phyloP scores from a whole-genome alignment of 2,113 vertebrate species.

The Rhynchomys soricoides region DNA sequence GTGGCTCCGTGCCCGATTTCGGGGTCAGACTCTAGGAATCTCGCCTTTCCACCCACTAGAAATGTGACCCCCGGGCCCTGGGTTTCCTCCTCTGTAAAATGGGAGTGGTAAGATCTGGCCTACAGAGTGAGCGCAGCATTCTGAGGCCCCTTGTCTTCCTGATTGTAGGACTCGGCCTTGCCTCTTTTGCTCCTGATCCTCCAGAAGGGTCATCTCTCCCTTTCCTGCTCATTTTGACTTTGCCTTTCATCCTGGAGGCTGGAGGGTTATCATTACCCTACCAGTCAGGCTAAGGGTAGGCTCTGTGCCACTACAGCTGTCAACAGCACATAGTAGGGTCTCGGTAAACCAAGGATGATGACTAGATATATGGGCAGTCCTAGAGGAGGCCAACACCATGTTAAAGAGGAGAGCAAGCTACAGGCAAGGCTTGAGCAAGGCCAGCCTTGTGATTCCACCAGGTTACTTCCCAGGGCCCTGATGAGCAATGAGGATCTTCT shows the following conservation, averaged over 20 bases:
- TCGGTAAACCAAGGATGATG: neutral
- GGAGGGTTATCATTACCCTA: neutral
- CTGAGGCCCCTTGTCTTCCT: neutral
- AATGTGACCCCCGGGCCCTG: neutral
- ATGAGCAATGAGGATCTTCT: neutral
- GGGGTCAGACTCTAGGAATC: neutral
- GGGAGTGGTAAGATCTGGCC: neutral
- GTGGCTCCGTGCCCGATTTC: neutral
- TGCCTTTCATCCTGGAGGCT: neutral
- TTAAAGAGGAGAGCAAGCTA: neutral
- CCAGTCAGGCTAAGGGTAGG: neutral
- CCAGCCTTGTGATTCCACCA: neutral
- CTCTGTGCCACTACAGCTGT: neutral
- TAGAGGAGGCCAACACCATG: neutral
- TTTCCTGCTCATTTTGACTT: neutral
- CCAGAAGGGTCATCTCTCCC: neutral
- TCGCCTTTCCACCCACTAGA: neutral
- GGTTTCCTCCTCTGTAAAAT: neutral
- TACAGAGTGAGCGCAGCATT: neutral
- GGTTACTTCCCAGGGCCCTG: neutral
- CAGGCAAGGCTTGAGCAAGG: accelerated
- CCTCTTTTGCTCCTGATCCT: neutral
- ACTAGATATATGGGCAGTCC: neutral
- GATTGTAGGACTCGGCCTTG: accelerated
- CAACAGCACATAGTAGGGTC: neutral